Base-by-base conservation (phyloP, 2,113 vertebrate species). In the Mus spicilegus region DNA sequence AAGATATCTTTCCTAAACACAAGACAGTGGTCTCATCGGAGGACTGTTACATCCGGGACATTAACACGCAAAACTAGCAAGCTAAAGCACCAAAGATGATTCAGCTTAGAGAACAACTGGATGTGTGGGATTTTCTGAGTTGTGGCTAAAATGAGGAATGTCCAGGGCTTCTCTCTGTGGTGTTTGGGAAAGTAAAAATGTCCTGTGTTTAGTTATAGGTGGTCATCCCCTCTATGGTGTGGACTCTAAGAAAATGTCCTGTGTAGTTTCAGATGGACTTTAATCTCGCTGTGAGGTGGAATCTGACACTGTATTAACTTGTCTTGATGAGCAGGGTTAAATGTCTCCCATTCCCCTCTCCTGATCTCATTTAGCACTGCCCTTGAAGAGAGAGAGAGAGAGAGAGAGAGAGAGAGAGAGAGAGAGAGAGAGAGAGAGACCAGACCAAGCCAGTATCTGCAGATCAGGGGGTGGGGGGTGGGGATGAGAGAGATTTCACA, bases 401-500 rank as follows among this genome's bases (percentile, higher is more conserved):
- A 42, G 42, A 42, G 81, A n/a, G n/a, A n/a, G n/a, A n/a, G n/a
- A n/a, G 81, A 17, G 58, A 72, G 49, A 80, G 26, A 87, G 46
- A 49, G 63, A 95, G 81, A 42, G 42, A 42, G 42, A 42, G 81
- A n/a, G n/a, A n/a, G n/a, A n/a, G n/a, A n/a, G 81, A 17, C 42
- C 36, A 56, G 54, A 61, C 46, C 30, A 56, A 39, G 67, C 61
- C 70, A 88, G 3, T 69, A 81, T 77, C 77, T 70, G 69, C 76
- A 92, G 75, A 86, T 67, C 20, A 67, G 13, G 67, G 69, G 28
- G 13, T 30, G 1, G 61, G 61, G 19, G 17, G 58, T 20, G 58
- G 69, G 30, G 76, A 82, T 51, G 20, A 92, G 87, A 95, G 46
- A 54, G 69, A 95, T 77, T 96, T 95, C 92, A 95, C 88, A 12